phyloP scores from a whole-genome alignment of 1,140 invertebrate genomes.

The Drosophila suzukii region DNA sequence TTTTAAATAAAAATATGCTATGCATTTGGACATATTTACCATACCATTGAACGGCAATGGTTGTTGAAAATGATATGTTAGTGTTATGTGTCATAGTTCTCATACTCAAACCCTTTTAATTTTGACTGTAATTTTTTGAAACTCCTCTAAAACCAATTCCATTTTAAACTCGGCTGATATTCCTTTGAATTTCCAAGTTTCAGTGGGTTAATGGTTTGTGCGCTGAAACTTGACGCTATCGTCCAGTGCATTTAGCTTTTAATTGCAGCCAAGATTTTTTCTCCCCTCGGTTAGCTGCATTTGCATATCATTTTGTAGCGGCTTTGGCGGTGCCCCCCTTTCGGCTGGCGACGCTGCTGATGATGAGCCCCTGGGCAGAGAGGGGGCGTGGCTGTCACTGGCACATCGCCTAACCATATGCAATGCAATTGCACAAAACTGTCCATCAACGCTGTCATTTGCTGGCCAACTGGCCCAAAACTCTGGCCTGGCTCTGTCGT shows the following conservation, averaged over 20 bases:
- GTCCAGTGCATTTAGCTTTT: constrained; percentile 76
- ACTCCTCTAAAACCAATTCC: background rate
- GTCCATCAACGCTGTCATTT: constrained; percentile 81
- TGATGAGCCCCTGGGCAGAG: constrained; percentile 30
- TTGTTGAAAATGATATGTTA: too few relatives aligned
- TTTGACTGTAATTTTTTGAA: background rate
- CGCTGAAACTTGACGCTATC: constrained; percentile 57
- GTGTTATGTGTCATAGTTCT: too few relatives aligned
- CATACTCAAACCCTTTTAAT: too few relatives aligned
- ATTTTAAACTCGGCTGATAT: background rate
- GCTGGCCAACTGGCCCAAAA: constrained; percentile 63
- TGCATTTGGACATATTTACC: too few relatives aligned
- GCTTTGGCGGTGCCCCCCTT: constrained; percentile 31
- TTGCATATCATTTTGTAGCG: constrained; percentile 75
- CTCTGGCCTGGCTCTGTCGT: constrained; percentile 43
- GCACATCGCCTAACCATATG: constrained; percentile 76
- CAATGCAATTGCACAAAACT: constrained; percentile 80
- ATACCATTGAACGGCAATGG: too few relatives aligned
- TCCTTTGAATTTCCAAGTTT: background rate
- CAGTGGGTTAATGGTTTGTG: constrained; percentile 61
- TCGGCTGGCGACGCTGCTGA: constrained; percentile 30
- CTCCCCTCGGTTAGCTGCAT: constrained; percentile 52
- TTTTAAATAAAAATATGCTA: too few relatives aligned
- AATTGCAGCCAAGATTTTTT: constrained; percentile 71
- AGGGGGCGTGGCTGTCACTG: constrained; percentile 58